Conservation (phyloP, 2,797 vertebrate species). For the Falco rusticolus region DNA sequence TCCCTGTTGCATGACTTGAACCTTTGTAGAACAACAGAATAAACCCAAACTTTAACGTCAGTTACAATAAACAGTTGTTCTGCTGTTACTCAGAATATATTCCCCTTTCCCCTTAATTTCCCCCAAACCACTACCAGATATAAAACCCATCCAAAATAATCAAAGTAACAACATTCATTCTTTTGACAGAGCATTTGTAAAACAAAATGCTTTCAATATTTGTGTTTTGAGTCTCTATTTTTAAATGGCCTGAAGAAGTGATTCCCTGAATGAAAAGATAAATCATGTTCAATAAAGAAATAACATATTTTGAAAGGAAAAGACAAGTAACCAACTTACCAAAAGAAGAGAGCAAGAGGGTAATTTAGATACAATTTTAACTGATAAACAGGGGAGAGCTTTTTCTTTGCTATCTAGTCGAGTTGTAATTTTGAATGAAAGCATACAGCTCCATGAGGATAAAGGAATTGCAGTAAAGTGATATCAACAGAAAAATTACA, state of each 20-base stretch:
- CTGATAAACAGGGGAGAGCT: neutral
- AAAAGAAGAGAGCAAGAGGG: neutral
- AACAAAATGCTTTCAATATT: slow-evolving; percentile 1
- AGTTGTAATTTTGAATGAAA: neutral
- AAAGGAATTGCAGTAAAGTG: neutral
- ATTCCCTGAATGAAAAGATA: slow-evolving; percentile 7
- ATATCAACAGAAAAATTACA: neutral
- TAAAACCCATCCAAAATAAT: neutral
- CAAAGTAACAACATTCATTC: neutral
- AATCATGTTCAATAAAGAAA: slow-evolving; percentile 1
- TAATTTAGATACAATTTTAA: neutral
- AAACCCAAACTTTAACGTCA: neutral
- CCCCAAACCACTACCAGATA: neutral
- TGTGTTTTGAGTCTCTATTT: neutral
- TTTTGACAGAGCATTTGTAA: neutral
- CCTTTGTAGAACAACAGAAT: neutral
- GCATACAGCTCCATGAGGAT: neutral
- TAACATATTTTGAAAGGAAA: neutral
- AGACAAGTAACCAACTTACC: neutral
- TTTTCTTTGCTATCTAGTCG: neutral
- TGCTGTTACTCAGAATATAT: neutral
- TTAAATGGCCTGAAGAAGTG: neutral
- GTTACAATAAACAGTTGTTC: neutral
- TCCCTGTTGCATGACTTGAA: neutral
- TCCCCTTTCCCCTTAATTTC: neutral